Evolutionary conservation across 2,888 invertebrate genomes (phyloP).

Genomic region (Eristalinus aeneus): DNA sequence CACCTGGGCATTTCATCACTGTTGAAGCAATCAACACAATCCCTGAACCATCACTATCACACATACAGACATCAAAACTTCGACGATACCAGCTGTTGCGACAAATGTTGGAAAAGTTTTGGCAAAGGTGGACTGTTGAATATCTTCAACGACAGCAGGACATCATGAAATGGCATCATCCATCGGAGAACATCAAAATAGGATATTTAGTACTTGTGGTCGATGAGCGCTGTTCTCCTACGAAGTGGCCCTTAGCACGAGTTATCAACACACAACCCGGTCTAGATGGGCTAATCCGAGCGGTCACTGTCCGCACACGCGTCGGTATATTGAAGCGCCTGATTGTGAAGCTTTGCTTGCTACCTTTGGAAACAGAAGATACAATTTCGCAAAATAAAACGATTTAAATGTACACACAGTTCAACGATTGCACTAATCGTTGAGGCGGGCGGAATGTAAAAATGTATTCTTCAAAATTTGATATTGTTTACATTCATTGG

Average conservation of each 20-base stretch:
- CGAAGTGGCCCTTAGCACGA: constrained; percentile 38
- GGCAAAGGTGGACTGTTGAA: constrained; percentile 32
- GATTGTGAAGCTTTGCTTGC: constrained; percentile 9
- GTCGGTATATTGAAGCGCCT: not conserved
- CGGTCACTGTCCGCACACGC: constrained; percentile 24
- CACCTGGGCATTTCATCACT: constrained; percentile 50
- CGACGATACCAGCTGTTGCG: constrained; percentile 7
- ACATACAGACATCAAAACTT: not conserved
- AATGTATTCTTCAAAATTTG: too few relatives aligned
- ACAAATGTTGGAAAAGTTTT: constrained; percentile 18
- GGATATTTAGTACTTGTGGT: constrained; percentile 26
- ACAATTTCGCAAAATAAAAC: too few relatives aligned
- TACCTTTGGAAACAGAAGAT: constrained; percentile 13
- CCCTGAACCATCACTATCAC: not conserved
- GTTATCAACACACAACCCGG: constrained; percentile 34
- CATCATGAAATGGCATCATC: constrained; percentile 17
- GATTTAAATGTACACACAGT: not conserved
- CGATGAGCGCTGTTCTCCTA: constrained; percentile 41
- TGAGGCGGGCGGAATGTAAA: constrained; percentile 39
- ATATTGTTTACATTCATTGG: too few relatives aligned
- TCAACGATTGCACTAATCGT: constrained; percentile 29
- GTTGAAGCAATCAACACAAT: constrained; percentile 19
- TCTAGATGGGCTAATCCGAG: constrained; percentile 21
- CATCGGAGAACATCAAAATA: constrained; percentile 6
- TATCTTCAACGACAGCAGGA: constrained; percentile 24